Evolutionary conservation across 1,140 invertebrate species (phyloP).

Genomic region (Drosophila oshimai): DNA sequence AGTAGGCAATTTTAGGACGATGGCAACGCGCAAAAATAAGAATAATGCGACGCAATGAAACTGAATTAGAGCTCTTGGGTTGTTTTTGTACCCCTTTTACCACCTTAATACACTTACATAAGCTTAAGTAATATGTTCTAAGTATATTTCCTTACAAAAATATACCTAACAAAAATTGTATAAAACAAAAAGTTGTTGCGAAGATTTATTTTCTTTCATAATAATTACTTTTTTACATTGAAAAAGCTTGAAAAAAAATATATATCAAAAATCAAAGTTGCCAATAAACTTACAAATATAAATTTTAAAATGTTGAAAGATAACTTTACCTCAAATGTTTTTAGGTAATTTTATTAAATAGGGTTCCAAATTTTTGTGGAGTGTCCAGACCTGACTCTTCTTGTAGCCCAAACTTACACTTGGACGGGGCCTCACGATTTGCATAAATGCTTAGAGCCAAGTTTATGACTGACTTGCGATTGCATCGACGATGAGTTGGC

Average conservation of each 20-base stretch:
- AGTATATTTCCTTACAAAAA: too few species aligned
- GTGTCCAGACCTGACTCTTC: neutral
- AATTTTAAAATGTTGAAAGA: too few species aligned
- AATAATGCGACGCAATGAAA: conserved; percentile 64
- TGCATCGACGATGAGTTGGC: conserved; percentile 28
- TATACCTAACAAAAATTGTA: too few species aligned
- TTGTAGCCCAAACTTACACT: conserved; percentile 1
- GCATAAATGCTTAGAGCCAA: conserved; percentile 62
- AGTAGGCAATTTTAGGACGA: conserved; percentile 66
- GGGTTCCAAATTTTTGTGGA: neutral
- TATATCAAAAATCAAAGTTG: too few species aligned
- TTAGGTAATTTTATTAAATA: neutral
- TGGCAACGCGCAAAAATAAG: conserved; percentile 49
- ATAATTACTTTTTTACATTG: too few species aligned
- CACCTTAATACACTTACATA: neutral
- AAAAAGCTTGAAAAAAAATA: too few species aligned
- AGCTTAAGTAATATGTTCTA: too few species aligned
- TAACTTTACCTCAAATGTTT: too few species aligned
- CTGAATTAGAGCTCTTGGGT: conserved; percentile 47
- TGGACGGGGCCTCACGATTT: conserved; percentile 34
- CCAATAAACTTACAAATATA: too few species aligned
- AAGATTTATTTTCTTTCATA: too few species aligned
- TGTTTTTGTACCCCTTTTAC: neutral
- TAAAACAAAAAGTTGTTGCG: too few species aligned
- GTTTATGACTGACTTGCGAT: conserved; percentile 69